Base-by-base conservation (phyloP, 2,888 invertebrate genomes). In the Nephrotoma flavescens region DNA sequence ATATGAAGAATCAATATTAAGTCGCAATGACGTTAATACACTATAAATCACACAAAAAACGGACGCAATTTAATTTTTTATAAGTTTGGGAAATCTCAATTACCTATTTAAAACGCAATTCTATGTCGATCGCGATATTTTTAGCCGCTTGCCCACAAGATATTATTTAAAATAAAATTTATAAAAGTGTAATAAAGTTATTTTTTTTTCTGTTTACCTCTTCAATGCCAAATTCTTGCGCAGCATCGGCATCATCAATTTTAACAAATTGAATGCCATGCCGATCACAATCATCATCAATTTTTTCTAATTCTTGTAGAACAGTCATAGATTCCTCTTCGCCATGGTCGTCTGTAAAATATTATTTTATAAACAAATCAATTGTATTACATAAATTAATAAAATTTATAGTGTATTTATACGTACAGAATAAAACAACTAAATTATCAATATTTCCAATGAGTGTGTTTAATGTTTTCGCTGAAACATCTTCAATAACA, bases 191-290 rank as follows among this genome's bases (percentile, higher is more conserved):
- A 31, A 71, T 71, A 31, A 84, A 84, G 4, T 83, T 12, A 83
- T 42, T 84, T 6, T 83, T 6, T 83, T 9, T 84, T 84, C n/a
- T 42, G 15, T 84, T 84, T 84, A 84, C 45, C 44, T 44, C 41
- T 11, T 97, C 97, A 89, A 98, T 96, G 88, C 98, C 98, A 91
- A 96, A 98, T 88, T 96, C 96, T 88, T 94, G 94, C 86, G 96
- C 96, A n/a, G 97, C 96, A 89, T 94, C 94, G 71, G 94, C 92
- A 91, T 98, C 97, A 90, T 97, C 97, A 89, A 97, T 97, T 92
- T 97, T 97, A 83, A 97, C 97, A 91, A 98, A 97, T 91, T 97
- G 97, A 89, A 98, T 97, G 87, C 97, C 97, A 90, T 97, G 96
- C 89, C 96, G 95, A 91, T 97, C 97, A 91, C 97, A 97, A 91